Conservation (phyloP, 2,888 invertebrate genomes). For the Liopterus haemorrhoidalis region DNA sequence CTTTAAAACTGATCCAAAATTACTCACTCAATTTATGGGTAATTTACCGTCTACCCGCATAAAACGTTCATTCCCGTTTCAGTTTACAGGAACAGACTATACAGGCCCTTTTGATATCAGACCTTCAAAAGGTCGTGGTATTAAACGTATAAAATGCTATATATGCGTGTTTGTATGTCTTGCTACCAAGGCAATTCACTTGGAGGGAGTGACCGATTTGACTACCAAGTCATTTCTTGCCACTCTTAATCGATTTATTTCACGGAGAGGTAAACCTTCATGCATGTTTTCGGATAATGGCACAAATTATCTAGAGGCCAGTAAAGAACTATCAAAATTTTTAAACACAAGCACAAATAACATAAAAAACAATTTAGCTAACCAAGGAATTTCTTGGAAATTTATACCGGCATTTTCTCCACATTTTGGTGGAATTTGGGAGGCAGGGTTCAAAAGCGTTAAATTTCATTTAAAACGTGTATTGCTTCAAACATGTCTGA, state of each 20-base stretch:
- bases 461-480: constrained; percentile 31
- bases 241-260: constrained; percentile 29
- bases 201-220: constrained; percentile 32
- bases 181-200: constrained; percentile 32
- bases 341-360: too few relatives aligned
- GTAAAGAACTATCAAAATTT: constrained; percentile 22
- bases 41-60: constrained; percentile 31
- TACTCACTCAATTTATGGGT: constrained; percentile 31
- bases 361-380: too few relatives aligned
- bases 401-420: too few relatives aligned
- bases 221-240: constrained; percentile 29
- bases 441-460: constrained; percentile 25
- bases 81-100: constrained; percentile 30
- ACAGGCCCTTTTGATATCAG: constrained; percentile 30
- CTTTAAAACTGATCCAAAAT: constrained; percentile 24
- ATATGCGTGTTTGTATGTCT: constrained; percentile 32
- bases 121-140: constrained; percentile 20
- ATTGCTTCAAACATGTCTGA: too few relatives aligned
- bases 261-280: constrained; percentile 26
- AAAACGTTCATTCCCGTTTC: constrained; percentile 29
- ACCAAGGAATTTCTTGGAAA: too few relatives aligned
- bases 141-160: constrained; percentile 16
- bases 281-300: constrained; percentile 32
- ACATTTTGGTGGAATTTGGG: too few relatives aligned
- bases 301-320: constrained; percentile 32